Evolutionary conservation across 2,113 vertebrate species (phyloP).

Genomic region (Prunella himalayana): DNA sequence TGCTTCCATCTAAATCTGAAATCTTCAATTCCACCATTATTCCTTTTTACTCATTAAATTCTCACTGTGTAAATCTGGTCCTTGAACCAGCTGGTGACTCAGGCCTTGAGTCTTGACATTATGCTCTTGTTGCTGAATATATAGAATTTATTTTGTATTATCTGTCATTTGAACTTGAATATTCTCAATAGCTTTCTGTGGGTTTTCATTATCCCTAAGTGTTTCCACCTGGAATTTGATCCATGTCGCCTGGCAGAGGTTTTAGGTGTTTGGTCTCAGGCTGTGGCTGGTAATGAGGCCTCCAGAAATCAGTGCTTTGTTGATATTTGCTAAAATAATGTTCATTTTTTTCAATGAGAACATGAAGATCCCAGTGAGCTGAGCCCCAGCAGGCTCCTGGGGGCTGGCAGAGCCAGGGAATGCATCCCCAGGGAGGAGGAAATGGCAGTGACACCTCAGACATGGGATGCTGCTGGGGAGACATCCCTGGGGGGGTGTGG

Average conservation of each 20-base stretch:
- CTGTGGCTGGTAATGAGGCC: not conserved
- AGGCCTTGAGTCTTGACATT: not conserved
- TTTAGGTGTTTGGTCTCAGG: not conserved
- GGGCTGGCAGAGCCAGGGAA: not conserved
- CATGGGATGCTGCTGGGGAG: not conserved
- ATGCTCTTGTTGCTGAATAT: not conserved
- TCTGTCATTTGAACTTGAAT: not conserved
- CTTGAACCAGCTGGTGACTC: not conserved
- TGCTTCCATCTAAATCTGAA: not conserved
- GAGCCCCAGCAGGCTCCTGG: not conserved
- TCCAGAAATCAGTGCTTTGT: not conserved
- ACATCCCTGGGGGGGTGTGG: accelerated
- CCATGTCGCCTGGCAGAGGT: not conserved
- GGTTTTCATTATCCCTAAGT: not conserved
- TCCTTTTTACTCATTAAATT: not conserved
- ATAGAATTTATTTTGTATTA: not conserved
- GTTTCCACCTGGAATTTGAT: not conserved
- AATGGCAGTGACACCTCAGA: accelerated
- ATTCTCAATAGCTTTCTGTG: not conserved
- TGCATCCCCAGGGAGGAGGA: not conserved
- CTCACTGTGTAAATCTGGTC: not conserved
- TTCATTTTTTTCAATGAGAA: not conserved
- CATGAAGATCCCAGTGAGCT: accelerated
- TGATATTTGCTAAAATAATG: not conserved
- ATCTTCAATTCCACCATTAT: not conserved